Base-by-base conservation (phyloP, 92 coral and sea anemone genomes). In the Bergia puertoricense region DNA sequence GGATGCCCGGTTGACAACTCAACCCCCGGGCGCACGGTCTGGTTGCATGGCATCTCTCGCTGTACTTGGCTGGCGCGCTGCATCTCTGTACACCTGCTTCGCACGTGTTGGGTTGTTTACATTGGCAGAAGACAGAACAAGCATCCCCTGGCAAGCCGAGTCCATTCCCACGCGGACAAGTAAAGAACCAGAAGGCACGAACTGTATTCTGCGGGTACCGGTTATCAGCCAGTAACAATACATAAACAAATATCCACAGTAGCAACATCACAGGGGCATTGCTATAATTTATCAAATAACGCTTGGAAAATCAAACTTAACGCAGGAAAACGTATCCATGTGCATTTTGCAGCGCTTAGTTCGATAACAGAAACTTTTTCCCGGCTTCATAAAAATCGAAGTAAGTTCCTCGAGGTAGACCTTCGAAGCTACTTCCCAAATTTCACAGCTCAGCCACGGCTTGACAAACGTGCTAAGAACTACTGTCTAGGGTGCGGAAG, bases 1-100 rank as follows among this genome's bases (percentile, higher is more conserved):
- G 99, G 57, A 97, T 88, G 39, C 99, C 99, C 88, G 99, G 99
- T 81, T 97, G 99, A 88, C 99, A 97, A 86, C 97, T 97, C 37
- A 97, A 75, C 6, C 97, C 96, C 66, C 45, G 72, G 18, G 91
- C 92, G 88, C 99, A 97, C 15, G 99, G 99, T 67, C 91, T 95
- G 36, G 99, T 97, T 50, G 90, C 90, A 74, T 97, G 99, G 84
- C 99, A 97, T 22, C 88, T 90, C 72, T 94, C 97, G 42, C 85
- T 90, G 57, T 93, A 83, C 91, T 56, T 65, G 72, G 96, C 96
- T 6, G 96, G 99, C 18, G 88, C 40, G 43, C 89, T 93, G 76
- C 99, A 97, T 71, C 88, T 91, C 92, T 97, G 98, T 48, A 92
- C 81, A 80, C 98, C 98, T 67, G 98, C 98, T 86, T 93, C 97